These are phyloP conservation scores for Pachyuromys duprasi DNA, from an alignment of 2,797 vertebrate species.

Conservation along the genomic window DNA sequence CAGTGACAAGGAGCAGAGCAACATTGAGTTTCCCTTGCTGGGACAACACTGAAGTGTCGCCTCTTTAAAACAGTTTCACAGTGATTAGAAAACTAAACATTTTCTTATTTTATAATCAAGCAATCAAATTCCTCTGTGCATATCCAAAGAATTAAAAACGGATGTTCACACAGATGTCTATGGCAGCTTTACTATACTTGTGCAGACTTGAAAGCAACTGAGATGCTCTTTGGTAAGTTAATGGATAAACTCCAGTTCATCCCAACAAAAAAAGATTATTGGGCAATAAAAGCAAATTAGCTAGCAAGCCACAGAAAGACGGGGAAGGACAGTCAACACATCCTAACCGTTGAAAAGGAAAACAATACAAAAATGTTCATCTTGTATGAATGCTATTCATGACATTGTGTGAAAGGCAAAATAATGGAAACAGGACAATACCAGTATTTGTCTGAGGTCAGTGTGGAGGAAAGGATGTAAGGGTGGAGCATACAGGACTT, in stretches of 20 bases:
- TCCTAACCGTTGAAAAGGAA: not conserved
- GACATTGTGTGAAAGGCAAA: constrained; percentile 9
- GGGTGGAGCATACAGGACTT: not conserved
- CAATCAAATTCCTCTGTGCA: not conserved
- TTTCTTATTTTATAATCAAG: not conserved
- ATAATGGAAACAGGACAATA: not conserved
- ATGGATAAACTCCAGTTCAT: not conserved
- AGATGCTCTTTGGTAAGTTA: not conserved
- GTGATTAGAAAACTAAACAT: not conserved
- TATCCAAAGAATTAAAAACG: not conserved
- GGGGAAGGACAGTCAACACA: not conserved
- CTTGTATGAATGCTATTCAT: not conserved
- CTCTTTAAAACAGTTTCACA: not conserved
- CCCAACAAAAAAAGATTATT: not conserved
- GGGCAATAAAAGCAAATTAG: not conserved
- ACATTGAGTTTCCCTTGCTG: not conserved
- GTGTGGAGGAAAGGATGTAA: not conserved
- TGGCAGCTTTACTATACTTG: not conserved
- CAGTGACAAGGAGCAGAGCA: not conserved
- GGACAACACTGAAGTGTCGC: not conserved
- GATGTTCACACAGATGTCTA: not conserved
- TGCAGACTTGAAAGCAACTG: not conserved
- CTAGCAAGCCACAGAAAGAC: not conserved
- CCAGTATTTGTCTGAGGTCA: not conserved
- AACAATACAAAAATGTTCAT: not conserved